Conservation (phyloP, 2,888 invertebrate species). For the Mesorhabditis sp. region DNA sequence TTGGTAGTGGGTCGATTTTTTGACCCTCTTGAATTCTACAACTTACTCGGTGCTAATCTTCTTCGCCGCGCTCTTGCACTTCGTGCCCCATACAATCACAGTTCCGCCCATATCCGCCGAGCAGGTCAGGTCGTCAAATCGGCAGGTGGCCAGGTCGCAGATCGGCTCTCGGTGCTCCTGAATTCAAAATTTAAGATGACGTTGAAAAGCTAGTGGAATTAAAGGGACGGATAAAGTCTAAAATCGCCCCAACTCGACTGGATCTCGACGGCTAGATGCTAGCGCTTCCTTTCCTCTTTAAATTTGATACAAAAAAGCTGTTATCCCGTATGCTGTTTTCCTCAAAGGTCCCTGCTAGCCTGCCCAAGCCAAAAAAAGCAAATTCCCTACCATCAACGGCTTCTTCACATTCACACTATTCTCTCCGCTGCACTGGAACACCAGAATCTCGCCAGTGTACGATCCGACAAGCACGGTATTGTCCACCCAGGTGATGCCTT, state of each 20-base stretch:
- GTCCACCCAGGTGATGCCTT: constrained; percentile 44
- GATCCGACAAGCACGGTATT: constrained; percentile 45
- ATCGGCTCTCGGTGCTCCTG: constrained; percentile 47
- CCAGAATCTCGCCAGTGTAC: constrained; percentile 42
- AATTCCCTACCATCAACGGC: constrained; percentile 5
- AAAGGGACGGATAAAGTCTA: too few species aligned
- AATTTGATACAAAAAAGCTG: too few species aligned
- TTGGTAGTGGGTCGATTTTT: too few species aligned
- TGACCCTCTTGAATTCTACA: too few species aligned
- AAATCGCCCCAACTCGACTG: too few species aligned
- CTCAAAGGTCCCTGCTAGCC: too few species aligned
- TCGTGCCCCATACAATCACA: constrained; percentile 48
- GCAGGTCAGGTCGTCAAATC: constrained; percentile 50
- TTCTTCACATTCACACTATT: neutral
- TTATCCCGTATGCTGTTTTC: too few species aligned
- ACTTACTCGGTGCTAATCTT: constrained; percentile 41
- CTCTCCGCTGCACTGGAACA: constrained; percentile 46
- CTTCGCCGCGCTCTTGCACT: constrained; percentile 37
- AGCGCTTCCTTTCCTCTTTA: too few species aligned
- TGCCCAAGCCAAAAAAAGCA: too few species aligned
- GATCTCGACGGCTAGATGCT: too few species aligned
- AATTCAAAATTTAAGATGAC: neutral
- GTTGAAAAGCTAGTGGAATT: too few species aligned
- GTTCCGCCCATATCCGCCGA: constrained; percentile 41
- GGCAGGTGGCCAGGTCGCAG: constrained; percentile 51